Conservation (phyloP, 2,888 invertebrate species). For the Scaptomyza polygonia region DNA sequence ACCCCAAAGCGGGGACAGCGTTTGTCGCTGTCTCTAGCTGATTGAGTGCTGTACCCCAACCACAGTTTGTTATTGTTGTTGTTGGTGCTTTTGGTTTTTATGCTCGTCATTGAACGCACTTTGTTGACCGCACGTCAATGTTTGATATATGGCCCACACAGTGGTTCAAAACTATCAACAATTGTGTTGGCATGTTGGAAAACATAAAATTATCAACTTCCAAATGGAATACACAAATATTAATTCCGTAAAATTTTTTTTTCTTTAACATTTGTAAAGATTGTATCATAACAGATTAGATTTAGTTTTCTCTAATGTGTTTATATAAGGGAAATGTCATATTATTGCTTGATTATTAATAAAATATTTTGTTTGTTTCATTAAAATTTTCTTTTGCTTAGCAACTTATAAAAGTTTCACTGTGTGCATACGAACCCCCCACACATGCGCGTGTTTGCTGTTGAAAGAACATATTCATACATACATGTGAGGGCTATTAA, state of each 20-base stretch:
- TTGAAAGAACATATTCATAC: slow-evolving; percentile 18
- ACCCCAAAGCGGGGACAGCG: slow-evolving; percentile 31
- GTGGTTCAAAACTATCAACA: slow-evolving; percentile 37
- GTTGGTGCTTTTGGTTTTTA: slow-evolving; percentile 59
- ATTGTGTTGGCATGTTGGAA: neutral
- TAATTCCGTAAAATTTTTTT: too few relatives aligned
- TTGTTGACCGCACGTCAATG: slow-evolving; percentile 79
- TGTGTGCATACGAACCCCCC: slow-evolving; percentile 11
- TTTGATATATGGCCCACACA: slow-evolving; percentile 62
- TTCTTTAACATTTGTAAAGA: too few relatives aligned
- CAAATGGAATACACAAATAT: too few relatives aligned
- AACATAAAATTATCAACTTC: too few relatives aligned
- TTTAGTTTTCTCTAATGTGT: neutral
- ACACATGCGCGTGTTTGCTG: slow-evolving; percentile 24
- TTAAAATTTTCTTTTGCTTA: too few relatives aligned
- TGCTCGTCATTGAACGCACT: slow-evolving; percentile 80
- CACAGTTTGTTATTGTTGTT: slow-evolving; percentile 19
- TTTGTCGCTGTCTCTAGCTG: slow-evolving; percentile 53
- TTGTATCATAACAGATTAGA: too few relatives aligned
- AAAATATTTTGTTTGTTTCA: neutral
- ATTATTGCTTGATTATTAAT: neutral
- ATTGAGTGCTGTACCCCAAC: slow-evolving; percentile 65
- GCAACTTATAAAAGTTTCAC: slow-evolving; percentile 15
- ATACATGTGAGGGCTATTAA: slow-evolving; percentile 67
- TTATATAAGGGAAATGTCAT: neutral